Evolutionary conservation across 2,888 invertebrate species (phyloP), one percentile per base, ranked within the genome.

Genomic region (Timema cristinae): DNA sequence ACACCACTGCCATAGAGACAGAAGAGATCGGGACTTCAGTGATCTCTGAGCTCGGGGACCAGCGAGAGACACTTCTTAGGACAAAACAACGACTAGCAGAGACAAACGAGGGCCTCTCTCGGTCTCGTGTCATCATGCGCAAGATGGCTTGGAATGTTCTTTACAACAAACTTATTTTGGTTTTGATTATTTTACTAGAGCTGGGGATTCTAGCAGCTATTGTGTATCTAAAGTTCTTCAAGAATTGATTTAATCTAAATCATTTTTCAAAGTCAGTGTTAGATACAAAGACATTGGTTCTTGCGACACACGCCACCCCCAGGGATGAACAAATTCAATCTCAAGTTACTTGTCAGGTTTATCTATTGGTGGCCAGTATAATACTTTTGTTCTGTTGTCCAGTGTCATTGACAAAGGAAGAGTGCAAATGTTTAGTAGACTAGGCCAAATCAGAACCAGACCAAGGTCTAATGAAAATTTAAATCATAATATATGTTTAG

Each of bases 21-120:
- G 94, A 94, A 82, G 86, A 88, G 78, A 87, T 94, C 75, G 94
- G 93, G 7, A 87, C 88, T 0, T 91, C 90, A 79, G 91, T 93
- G 2, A 85, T 94, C 8, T 86, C 88, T 0, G 94, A 94, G 77
- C 82, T 95, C 54, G 89, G 89, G 2, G 87, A 86, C 73, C 94
- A 94, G 81, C 82, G 94, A 71, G 93, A 94, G 79, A 85, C 91
- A 0, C 81, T 95, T 6, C 79, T 90, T 6, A 82, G 92, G 72
- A 87, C 89, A 5, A 86, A 88, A 77, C 86, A 86, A 69, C 85
- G 93, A 73, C 83, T 94, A 9, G 85, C 87, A 54, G 88, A 90
- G 77, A 92, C 93, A 5, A 90, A 93, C 79, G 86, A 87, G 73
- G 89, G 90, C 77, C 81, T 94, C 68, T 85, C 87, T 49, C 88